Conservation (phyloP, 2,888 invertebrate genomes). For the Lepetodrilus schrolli region DNA sequence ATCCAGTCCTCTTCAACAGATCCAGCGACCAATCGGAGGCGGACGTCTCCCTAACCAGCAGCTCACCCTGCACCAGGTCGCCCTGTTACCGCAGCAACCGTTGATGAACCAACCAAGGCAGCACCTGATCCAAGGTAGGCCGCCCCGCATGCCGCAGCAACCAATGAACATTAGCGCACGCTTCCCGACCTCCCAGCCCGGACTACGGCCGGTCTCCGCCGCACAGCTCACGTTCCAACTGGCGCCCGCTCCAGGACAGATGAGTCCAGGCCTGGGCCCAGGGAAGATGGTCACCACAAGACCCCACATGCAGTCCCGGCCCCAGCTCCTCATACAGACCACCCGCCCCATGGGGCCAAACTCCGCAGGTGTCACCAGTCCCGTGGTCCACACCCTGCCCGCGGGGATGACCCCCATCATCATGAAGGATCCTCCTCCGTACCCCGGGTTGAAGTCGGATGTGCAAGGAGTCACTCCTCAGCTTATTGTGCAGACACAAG, state of each 20-base stretch:
- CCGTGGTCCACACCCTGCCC: not conserved
- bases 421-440: not conserved
- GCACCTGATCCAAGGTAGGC: not conserved
- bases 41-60: not conserved
- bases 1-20: not conserved
- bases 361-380: not conserved
- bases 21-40: not conserved
- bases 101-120: not conserved
- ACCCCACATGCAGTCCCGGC: not conserved
- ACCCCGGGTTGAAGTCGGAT: not conserved
- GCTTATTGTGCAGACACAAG: not conserved
- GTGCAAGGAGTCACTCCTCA: not conserved
- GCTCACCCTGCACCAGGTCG: not conserved
- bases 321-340: not conserved
- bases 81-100: conserved; percentile 1
- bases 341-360: not conserved
- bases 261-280: not conserved
- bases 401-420: not conserved
- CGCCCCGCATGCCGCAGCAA: not conserved
- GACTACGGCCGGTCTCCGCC: not conserved
- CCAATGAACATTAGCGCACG: not conserved
- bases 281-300: not conserved
- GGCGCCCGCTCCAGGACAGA: not conserved
- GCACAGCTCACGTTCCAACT: conserved; percentile 14
- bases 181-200: not conserved